These are phyloP conservation scores for Meloidogyne exigua DNA, from an alignment of 1,140 invertebrate genomes.

Conservation along the genomic window DNA sequence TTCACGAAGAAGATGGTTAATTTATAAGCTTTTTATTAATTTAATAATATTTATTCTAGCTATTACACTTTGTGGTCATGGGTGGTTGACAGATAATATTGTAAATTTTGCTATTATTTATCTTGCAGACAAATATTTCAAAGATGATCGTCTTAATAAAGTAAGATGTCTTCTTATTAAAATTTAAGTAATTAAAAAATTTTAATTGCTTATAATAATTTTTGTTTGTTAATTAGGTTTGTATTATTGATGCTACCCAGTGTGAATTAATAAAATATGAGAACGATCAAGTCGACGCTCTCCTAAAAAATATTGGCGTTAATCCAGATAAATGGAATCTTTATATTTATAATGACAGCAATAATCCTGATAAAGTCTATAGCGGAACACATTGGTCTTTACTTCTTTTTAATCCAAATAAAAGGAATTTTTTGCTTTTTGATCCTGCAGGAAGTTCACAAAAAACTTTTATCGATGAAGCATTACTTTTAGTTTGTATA, in stretches of 20 bases:
- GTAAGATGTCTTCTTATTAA: not conserved
- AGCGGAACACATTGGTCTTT: slow-evolving; percentile 18
- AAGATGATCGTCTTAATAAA: not conserved
- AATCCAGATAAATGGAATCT: slow-evolving; percentile 5
- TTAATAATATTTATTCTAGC: not conserved
- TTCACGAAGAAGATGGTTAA: not conserved
- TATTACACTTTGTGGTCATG: not conserved
- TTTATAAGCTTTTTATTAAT: not conserved
- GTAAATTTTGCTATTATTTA: slow-evolving; percentile 16
- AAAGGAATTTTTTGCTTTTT: slow-evolving; percentile 6
- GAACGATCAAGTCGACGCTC: not conserved
- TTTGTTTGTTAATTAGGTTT: slow-evolving; percentile 1
- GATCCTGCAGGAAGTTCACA: not conserved
- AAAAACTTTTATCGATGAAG: not conserved
- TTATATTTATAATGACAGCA: slow-evolving; percentile 10
- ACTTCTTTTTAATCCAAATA: slow-evolving; percentile 8
- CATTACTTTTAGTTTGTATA: not conserved
- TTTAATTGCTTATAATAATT: no score
- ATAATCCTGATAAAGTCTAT: not conserved
- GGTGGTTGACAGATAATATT: slow-evolving; percentile 16
- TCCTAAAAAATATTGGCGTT: slow-evolving; percentile 1
- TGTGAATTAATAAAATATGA: slow-evolving; percentile 20
- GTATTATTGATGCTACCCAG: slow-evolving; percentile 8
- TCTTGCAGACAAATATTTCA: not conserved
- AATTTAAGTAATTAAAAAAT: not conserved